Percentiles rank a stretch among this genome's conserved stretches.
Conservation (phyloP, 2,888 invertebrate species). For the Ctena decussata region DNA sequence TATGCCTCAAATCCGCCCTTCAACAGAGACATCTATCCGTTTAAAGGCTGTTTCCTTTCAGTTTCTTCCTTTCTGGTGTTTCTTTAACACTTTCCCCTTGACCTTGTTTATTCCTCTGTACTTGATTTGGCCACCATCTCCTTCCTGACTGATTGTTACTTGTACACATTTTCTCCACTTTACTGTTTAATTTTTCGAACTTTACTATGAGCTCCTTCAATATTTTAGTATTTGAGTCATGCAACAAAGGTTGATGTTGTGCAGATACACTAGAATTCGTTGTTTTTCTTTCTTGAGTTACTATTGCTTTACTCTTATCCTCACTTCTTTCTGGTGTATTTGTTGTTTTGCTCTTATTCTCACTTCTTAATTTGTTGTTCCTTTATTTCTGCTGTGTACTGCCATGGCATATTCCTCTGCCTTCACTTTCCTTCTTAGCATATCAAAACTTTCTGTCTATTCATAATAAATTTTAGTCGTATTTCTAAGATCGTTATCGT, state of each 20-base stretch:
- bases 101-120: not conserved
- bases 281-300: too few species aligned
- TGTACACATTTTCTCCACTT: not conserved
- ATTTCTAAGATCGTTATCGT: not conserved
- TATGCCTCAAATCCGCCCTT: constrained; percentile 5
- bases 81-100: not conserved
- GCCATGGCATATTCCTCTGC: too few species aligned
- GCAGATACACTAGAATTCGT: not conserved
- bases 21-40: not conserved
- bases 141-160: not conserved
- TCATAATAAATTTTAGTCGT: not conserved
- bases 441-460: not conserved
- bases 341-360: not conserved
- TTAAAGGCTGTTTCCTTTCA: not conserved
- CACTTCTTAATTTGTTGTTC: not conserved
- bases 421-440: too few species aligned
- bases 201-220: not conserved
- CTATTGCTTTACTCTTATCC: not conserved
- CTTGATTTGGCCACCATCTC: not conserved
- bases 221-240: not conserved
- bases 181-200: not conserved
- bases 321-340: too few species aligned
- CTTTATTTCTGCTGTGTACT: too few species aligned
- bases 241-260: not conserved
- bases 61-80: not conserved